Evolutionary conservation across 2,888 invertebrate species (phyloP), one percentile per base, ranked within the genome.

Genomic region (Pristionchus entomophagus): DNA sequence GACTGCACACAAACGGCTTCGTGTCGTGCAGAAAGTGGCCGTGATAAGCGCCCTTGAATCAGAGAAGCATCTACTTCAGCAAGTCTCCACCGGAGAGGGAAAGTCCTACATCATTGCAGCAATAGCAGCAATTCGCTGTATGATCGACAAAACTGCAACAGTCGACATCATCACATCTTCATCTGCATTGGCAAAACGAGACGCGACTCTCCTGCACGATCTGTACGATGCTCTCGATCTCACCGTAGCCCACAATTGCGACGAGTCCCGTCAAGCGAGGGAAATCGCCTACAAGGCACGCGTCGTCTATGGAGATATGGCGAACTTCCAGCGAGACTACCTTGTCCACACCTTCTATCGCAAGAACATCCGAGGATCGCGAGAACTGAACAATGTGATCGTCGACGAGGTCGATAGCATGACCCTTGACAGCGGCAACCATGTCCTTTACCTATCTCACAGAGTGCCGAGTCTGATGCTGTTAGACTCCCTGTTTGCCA

Each of bases 321-420:
- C 90, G 5, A 91, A 90, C 38, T 94, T 94, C 87, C 93, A 94
- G 86, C 88, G 92, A 5, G 94, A 94, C 86, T 86, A 91, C 88
- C 88, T 94, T 17, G 87, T 93, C 8, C 92, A 94, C 53, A 88
- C 88, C 17, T 94, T 94, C 83, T 94, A 93, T 86, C 91, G 89
- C 0, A 89, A 92, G 86, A 93, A 93, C 41, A 92, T 93, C 26
- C 83, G 91, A 53, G 91, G 92, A 8, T 89, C 90, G 35, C 90
- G 93, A 45, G 87, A 85, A 6, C 92, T 92, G 86, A 88, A 91
- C 19, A 90, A 88, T 26, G 92, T 94, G 0, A 92, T 94, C 17
- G 91, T 94, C 5, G 94, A 94, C 87, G 94, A 94, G 90, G 94
- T 94, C 0, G 94, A 94, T 87, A 94, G 93, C 86, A 94, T 94